Evolutionary conservation across 2,888 invertebrate genomes (phyloP), one percentile per base, ranked within the genome.

Genomic region (Lypha dubia): DNA sequence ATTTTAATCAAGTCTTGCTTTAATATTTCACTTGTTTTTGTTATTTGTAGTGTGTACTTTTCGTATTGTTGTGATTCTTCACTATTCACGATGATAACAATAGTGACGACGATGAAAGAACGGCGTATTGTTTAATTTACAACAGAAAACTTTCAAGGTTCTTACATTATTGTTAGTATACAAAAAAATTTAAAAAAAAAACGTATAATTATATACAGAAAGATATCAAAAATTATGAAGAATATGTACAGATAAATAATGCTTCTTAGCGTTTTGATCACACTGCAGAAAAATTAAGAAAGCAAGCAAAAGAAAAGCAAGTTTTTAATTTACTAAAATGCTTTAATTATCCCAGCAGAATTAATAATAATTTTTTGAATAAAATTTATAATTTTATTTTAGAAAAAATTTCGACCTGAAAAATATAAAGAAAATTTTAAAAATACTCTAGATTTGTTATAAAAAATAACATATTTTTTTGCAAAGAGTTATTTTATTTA

Each of bases 1-100:
- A 62, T 81, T 81, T 81, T 84, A 84, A 84, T 84, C 84, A 77
- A 76, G 67, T 84, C 81, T 77, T 70, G 28, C 79, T 75, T 81
- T 77, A 58, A 70, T 46, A 62, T 77, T 53, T 60, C 51, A 24
- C 20, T 81, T 70, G 15, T 41, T 68, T 15, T 75, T 65, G 32
- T 79, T 67, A 8, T 67, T 65, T 60, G 53, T 41, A 44, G 51
- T 53, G 38, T 51, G 32, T n/a, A n/a, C n/a, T 41, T 53, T 56
- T 65, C 51, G 60, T 44, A 53, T 77, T 82, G 65, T 82, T 63
- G 20, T 58, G 65, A 71, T 67, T 67, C 44, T 53, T 41, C 13
- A 44, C 56, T 44, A 58, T 53, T 41, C 28, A 70, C 44, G 17
- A 58, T 28, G 17, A 58, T 32, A 49, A 46, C 32, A 24, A 28